phyloP scores from a whole-genome alignment of 2,113 vertebrate species.

The Planiliza haematocheilus region DNA sequence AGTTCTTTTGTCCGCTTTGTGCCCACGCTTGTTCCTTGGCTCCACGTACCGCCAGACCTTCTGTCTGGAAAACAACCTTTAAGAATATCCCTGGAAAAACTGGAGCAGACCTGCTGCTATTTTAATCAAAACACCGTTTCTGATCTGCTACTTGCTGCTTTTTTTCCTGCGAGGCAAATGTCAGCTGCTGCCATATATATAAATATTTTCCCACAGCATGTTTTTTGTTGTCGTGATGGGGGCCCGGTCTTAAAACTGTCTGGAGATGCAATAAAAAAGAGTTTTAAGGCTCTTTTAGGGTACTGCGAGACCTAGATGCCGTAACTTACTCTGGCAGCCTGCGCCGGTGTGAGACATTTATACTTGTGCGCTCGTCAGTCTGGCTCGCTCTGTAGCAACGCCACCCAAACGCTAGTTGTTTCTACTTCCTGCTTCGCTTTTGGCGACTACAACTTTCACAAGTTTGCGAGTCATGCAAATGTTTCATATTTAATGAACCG shows the following conservation, averaged over 20 bases:
- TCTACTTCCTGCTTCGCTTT: too few relatives aligned
- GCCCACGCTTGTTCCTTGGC: conserved; percentile 40
- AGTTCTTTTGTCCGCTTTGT: conserved; percentile 9
- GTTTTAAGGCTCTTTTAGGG: too few relatives aligned
- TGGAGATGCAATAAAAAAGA: background rate
- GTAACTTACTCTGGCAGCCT: too few relatives aligned
- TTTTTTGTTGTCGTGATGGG: conserved; percentile 12
- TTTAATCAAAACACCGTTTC: conserved; percentile 49
- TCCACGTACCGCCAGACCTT: conserved; percentile 26
- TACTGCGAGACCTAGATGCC: too few relatives aligned
- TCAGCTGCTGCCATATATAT: conserved; percentile 28
- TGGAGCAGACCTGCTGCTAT: conserved; percentile 49
- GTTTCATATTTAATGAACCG: too few relatives aligned
- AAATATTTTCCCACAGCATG: conserved; percentile 11
- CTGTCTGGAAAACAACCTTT: conserved; percentile 54
- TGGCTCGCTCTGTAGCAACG: too few relatives aligned
- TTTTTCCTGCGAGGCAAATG: conserved; percentile 34
- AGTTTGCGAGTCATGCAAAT: too few relatives aligned
- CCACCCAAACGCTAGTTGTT: too few relatives aligned
- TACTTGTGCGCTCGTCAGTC: too few relatives aligned
- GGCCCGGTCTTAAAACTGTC: background rate
- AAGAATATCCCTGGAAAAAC: conserved; percentile 54
- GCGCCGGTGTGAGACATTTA: too few relatives aligned
- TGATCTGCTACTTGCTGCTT: conserved; percentile 13
- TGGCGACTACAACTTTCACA: too few relatives aligned